Percentiles rank a stretch among this genome's conserved stretches.
Conservation (phyloP, 1,140 invertebrate species). For the Condylostylus longicornis region DNA sequence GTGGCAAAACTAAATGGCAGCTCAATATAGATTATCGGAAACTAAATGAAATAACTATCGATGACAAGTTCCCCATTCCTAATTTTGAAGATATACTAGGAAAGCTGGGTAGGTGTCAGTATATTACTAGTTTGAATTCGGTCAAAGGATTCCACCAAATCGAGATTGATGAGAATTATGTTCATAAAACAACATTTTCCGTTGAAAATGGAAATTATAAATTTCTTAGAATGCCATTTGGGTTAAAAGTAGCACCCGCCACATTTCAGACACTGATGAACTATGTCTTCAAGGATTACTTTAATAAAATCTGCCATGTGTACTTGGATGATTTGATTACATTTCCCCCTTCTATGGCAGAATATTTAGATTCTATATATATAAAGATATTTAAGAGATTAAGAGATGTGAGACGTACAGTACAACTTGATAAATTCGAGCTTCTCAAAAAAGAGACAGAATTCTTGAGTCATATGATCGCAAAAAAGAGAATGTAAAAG, state of each 20-base stretch:
- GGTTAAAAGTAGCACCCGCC: conserved; percentile 24
- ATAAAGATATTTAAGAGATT: conserved; percentile 17
- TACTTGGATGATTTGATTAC: conserved; percentile 32
- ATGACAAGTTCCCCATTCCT: conserved; percentile 36
- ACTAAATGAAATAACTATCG: conserved; percentile 28
- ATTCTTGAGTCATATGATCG: too few relatives aligned
- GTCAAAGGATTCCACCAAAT: conserved; percentile 36
- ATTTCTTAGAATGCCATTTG: conserved; percentile 30
- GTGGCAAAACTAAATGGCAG: conserved; percentile 10
- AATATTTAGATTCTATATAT: conserved; percentile 21
- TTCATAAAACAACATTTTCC: conserved; percentile 34
- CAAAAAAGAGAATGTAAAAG: too few relatives aligned
- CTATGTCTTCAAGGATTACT: conserved; percentile 17
- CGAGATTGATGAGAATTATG: conserved; percentile 19
- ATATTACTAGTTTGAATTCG: conserved; percentile 17
- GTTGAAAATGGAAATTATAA: conserved; percentile 22
- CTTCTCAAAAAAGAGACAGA: too few relatives aligned
- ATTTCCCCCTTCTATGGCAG: conserved; percentile 16
- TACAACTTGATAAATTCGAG: too few relatives aligned
- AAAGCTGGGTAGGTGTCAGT: conserved; percentile 18
- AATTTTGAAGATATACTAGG: conserved; percentile 28
- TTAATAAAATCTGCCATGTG: conserved; percentile 18
- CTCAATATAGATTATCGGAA: conserved; percentile 29
- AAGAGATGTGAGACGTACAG: conserved; percentile 15
- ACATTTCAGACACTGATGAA: conserved; percentile 32